Percentiles rank a stretch among this genome's conserved stretches.
Conservation (phyloP, 2,113 vertebrate genomes). For the Scomber japonicus region DNA sequence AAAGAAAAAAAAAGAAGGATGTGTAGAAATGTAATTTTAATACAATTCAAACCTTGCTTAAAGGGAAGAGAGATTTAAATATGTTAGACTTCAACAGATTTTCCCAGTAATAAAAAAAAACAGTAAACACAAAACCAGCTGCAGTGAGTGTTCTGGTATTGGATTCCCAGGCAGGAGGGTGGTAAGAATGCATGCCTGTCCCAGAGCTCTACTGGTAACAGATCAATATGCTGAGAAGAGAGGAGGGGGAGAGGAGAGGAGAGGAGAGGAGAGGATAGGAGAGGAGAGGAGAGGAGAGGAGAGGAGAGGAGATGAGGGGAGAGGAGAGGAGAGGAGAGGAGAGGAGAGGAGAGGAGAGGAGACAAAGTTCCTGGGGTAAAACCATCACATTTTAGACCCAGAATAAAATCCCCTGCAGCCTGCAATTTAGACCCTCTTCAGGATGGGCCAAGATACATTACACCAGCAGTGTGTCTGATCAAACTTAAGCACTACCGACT, state of each 20-base stretch:
- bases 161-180: slow-evolving; percentile 50
- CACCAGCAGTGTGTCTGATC: slow-evolving; percentile 22
- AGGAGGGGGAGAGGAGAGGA: not conserved
- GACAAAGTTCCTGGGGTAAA: not conserved
- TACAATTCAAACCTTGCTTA: no score
- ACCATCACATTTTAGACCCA: slow-evolving; percentile 2
- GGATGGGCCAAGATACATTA: not conserved
- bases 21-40: no score
- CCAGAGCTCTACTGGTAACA: slow-evolving; percentile 44
- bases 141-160: slow-evolving; percentile 43
- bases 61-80: no score
- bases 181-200: slow-evolving; percentile 36
- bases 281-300: not conserved
- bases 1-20: no score
- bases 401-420: slow-evolving; percentile 16
- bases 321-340: no score
- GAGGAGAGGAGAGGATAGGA: not conserved
- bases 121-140: no score
- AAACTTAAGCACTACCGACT: slow-evolving; percentile 9
- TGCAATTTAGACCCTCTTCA: slow-evolving; percentile 25
- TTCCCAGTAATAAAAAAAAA: no score
- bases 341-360: not conserved
- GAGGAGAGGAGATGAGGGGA: no score
- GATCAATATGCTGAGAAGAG: slow-evolving; percentile 56
- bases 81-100: no score